Conservation (phyloP, 2,113 vertebrate genomes). For the Albula goreensis region DNA sequence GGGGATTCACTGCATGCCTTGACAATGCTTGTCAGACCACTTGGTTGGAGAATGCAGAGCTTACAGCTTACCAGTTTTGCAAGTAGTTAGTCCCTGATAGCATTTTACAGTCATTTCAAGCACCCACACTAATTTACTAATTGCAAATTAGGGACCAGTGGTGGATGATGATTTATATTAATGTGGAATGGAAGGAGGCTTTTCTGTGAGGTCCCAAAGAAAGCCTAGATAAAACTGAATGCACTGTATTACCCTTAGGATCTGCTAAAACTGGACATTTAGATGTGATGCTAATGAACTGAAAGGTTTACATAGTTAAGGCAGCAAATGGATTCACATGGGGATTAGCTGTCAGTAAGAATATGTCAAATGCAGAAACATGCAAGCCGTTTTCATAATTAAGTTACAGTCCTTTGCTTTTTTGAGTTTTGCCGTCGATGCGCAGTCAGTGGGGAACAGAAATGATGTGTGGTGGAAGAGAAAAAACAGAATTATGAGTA, state of each 20-base stretch:
- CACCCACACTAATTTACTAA: not conserved
- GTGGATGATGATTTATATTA: not conserved
- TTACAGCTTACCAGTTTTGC: not conserved
- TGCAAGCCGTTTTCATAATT: constrained; percentile 16
- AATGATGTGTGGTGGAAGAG: not conserved
- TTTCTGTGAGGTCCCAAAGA: not conserved
- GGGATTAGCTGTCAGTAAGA: not conserved
- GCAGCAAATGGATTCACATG: not conserved
- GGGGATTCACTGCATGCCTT: not conserved
- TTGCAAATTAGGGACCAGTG: not conserved
- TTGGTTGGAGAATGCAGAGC: not conserved
- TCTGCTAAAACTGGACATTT: not conserved
- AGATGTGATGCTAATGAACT: not conserved
- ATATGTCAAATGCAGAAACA: not conserved
- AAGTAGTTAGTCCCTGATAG: not conserved
- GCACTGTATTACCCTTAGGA: not conserved
- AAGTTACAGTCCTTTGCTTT: not conserved
- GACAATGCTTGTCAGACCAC: not conserved
- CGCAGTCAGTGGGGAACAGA: not conserved
- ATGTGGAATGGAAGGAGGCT: not conserved
- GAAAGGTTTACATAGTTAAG: constrained; percentile 17
- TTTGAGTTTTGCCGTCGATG: not conserved
- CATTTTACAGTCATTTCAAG: not conserved
- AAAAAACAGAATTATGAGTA: constrained; percentile 3
- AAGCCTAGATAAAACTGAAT: not conserved